Evolutionary conservation across 1,140 invertebrate genomes (phyloP).

Genomic region (Phymorhynchus buccinoides): DNA sequence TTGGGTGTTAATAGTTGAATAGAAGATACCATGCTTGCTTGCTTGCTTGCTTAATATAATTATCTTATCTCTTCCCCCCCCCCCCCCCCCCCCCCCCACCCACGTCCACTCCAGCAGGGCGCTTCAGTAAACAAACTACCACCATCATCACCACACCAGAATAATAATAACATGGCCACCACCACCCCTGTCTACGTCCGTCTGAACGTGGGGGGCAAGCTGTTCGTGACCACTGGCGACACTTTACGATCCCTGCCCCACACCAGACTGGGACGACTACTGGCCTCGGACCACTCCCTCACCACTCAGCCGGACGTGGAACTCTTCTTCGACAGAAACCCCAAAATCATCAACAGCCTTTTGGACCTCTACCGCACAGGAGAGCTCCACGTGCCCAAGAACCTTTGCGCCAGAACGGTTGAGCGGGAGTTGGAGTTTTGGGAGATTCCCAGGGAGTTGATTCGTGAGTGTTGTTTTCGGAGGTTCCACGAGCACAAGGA

Average conservation of each 20-base stretch:
- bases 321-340: constrained; percentile 40
- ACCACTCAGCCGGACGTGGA: not conserved
- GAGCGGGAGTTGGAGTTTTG: constrained; percentile 16
- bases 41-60: not conserved
- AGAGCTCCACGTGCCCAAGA: constrained; percentile 18
- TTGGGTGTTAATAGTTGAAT: not conserved
- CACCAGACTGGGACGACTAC: constrained; percentile 19
- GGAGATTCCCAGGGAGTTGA: not conserved
- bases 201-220: constrained; percentile 4
- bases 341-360: constrained; percentile 15
- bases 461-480: not conserved
- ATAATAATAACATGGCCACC: not conserved
- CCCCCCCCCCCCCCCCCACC: no score
- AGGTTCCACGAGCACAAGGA: not conserved
- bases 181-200: not conserved
- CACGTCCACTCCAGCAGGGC: no score
- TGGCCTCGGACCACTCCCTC: not conserved
- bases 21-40: not conserved
- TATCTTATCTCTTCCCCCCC: not conserved
- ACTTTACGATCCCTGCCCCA: constrained; percentile 6
- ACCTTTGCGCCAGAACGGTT: not conserved
- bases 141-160: no score
- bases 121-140: not conserved
- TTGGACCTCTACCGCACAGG: constrained; percentile 34
- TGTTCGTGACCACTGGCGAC: not conserved